Evolutionary conservation across 1,140 invertebrate genomes (phyloP).

Genomic region (Lepidurus apus): DNA sequence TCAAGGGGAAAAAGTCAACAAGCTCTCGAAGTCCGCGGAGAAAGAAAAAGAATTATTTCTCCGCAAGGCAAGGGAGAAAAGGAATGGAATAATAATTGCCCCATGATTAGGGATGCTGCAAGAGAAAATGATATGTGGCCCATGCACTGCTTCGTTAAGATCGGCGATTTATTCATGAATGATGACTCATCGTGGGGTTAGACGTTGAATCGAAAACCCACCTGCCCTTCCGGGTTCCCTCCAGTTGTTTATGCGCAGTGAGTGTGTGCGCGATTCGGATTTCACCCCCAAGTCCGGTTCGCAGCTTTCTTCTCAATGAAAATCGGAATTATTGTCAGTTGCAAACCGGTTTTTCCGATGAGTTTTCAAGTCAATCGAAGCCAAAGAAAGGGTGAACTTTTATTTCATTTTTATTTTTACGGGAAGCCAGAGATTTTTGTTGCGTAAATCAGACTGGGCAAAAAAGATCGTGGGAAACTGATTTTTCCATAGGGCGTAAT

Average conservation of each 20-base stretch:
- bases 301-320: slow-evolving; percentile 18
- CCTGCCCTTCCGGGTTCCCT: slow-evolving; percentile 16
- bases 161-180: slow-evolving; percentile 15
- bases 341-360: neutral
- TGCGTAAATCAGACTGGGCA: neutral
- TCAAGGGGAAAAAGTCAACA: slow-evolving; percentile 12
- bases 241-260: neutral
- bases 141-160: neutral
- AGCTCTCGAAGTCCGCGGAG: neutral
- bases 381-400: neutral
- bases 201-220: slow-evolving; percentile 6
- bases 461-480: slow-evolving; percentile 9
- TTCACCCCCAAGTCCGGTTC: neutral
- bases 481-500: slow-evolving; percentile 9
- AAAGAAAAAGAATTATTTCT: neutral
- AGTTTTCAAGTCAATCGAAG: neutral
- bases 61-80: neutral
- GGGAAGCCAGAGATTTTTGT: neutral
- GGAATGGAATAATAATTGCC: neutral
- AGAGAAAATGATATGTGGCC: slow-evolving; percentile 15
- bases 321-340: slow-evolving; percentile 2
- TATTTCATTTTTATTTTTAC: neutral
- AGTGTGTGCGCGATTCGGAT: slow-evolving; percentile 6
- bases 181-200: neutral
- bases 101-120: neutral